Base-by-base conservation (phyloP, 1,140 invertebrate species). In the Eciton burchellii region DNA sequence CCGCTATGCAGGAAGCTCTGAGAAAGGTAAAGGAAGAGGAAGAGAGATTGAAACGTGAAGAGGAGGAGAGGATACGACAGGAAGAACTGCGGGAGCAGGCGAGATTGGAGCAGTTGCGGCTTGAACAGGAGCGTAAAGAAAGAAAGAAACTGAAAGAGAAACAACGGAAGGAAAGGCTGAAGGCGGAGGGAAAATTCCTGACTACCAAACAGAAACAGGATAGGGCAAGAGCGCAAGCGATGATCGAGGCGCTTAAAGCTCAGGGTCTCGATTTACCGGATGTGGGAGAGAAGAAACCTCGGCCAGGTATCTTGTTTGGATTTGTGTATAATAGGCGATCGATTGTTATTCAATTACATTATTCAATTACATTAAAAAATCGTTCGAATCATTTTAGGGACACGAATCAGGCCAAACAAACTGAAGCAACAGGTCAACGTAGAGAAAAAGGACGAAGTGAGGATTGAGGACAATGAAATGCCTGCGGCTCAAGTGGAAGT, bases 71-170 rank as follows among this genome's bases (percentile, higher is more conserved):
- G 84, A 94, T 97, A 21, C 95, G 94, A 26, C 95, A 95, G 86
- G 96, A 96, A 91, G 97, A 98, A 91, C 96, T 97, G 90, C 95
- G 96, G 26, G 97, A 98, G 90, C 94, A 94, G 68, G 95, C 95
- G 35, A 95, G 97, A 65, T 93, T 97, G 77, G 97, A 98, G 94
- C 96, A 97, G 81, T 91, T 97, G 49, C 95, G 96, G 83, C 92
- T 97, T 83, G 98, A 98, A 92, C 96, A 97, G 92, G 98, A 98
- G 93, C 95, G 95, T 71, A 99, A 98, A 91, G 97, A 98, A 88
- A 96, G 95, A 84, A 98, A 98, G 91, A 99, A 99, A 91, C 96
- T 98, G 88, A 99, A 98, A 91, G 98, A 99, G 94, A 99, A 99
- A 89, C 98, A 99, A 91, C 96, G 97, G 79, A 98, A 97, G 93